Conservation (phyloP, 2,797 vertebrate genomes). For the Malurus leucopterus region DNA sequence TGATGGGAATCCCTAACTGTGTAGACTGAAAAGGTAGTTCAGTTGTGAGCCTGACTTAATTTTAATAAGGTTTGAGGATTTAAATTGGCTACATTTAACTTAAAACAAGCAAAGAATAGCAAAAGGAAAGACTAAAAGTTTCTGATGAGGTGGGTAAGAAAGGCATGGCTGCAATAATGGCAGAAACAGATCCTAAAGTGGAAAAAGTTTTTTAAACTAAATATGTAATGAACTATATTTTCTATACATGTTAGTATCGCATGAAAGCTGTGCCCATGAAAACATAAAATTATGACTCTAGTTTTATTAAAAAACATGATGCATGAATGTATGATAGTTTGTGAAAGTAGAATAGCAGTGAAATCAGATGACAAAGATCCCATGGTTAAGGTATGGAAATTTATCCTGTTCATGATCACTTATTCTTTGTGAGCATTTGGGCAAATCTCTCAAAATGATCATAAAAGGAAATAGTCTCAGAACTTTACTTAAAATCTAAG, state of each 20-base stretch:
- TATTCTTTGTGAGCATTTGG: neutral
- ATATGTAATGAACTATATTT: neutral
- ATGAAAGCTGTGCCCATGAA: constrained; percentile 7
- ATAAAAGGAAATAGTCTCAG: neutral
- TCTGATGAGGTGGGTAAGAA: neutral
- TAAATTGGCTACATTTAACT: neutral
- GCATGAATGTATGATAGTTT: neutral
- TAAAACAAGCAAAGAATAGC: neutral
- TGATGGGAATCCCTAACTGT: neutral
- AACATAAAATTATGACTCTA: constrained; percentile 1
- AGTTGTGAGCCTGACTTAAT: neutral
- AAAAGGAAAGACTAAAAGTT: neutral
- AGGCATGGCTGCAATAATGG: neutral
- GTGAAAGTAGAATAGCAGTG: constrained; percentile 48
- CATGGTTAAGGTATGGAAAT: neutral
- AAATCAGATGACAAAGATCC: constrained; percentile 23
- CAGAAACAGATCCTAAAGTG: neutral
- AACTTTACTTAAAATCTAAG: neutral
- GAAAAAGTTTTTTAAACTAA: constrained; percentile 18
- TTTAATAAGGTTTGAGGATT: neutral
- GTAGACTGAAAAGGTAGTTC: neutral
- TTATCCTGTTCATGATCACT: neutral
- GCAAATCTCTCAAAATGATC: neutral
- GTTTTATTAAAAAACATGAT: constrained; percentile 46
- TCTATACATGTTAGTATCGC: constrained; percentile 25